phyloP scores from a whole-genome alignment of 2,888 invertebrate genomes.

The Coenonympha glycerion region DNA sequence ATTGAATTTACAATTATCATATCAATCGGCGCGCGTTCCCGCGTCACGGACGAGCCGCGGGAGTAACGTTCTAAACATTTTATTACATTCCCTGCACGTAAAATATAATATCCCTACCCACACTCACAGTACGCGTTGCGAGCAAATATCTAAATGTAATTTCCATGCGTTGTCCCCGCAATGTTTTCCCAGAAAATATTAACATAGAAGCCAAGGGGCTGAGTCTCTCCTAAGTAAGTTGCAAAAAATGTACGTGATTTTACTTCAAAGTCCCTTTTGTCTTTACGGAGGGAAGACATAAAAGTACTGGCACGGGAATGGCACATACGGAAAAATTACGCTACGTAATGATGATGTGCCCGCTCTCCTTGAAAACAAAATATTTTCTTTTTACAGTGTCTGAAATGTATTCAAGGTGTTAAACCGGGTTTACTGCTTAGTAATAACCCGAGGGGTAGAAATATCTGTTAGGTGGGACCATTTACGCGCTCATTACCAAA shows the following conservation, averaged over 20 bases:
- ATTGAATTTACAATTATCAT: constrained; percentile 65
- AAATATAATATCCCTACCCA: constrained; percentile 74
- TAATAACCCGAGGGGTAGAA: constrained; percentile 22
- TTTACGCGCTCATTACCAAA: constrained; percentile 29
- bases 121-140: constrained; percentile 68
- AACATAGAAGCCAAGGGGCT: constrained; percentile 74
- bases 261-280: constrained; percentile 77
- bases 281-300: constrained; percentile 74
- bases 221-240: constrained; percentile 76
- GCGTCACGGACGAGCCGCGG: constrained; percentile 31
- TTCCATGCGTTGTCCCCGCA: constrained; percentile 76
- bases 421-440: constrained; percentile 47
- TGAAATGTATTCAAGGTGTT: constrained; percentile 57
- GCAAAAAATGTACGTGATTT: constrained; percentile 77
- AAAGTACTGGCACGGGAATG: constrained; percentile 72
- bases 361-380: constrained; percentile 69
- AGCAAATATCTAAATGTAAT: constrained; percentile 76
- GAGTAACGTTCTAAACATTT: constrained; percentile 65
- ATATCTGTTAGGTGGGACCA: constrained; percentile 19
- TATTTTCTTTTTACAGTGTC: constrained; percentile 69
- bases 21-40: constrained; percentile 51
- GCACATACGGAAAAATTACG: constrained; percentile 75
- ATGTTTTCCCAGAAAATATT: constrained; percentile 76
- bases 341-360: constrained; percentile 73
- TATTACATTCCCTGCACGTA: constrained; percentile 74